These are phyloP conservation scores for Drosophila virilis DNA, from an alignment of 1,140 invertebrate genomes.

Conservation along the genomic window DNA sequence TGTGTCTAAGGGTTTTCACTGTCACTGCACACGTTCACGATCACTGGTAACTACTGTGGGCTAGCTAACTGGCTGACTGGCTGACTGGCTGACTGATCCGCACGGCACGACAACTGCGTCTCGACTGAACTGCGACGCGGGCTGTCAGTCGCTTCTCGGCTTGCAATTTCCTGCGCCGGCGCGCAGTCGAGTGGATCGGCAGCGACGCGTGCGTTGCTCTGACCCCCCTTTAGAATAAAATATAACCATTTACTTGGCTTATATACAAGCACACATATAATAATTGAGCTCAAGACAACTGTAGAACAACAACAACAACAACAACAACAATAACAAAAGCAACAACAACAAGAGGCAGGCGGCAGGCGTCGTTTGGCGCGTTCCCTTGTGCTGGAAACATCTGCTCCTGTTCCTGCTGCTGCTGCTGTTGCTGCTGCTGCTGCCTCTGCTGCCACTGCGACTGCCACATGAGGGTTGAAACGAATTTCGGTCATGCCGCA, in stretches of 20 bases:
- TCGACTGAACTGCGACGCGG: slow-evolving; percentile 56
- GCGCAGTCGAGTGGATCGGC: slow-evolving; percentile 75
- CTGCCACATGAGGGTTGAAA: slow-evolving; percentile 67
- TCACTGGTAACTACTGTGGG: slow-evolving; percentile 6
- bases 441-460: neutral
- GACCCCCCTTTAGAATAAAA: slow-evolving; percentile 19
- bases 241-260: slow-evolving; percentile 41
- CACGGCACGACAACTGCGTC: slow-evolving; percentile 59
- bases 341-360: slow-evolving; percentile 12
- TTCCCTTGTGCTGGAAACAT: slow-evolving; percentile 75
- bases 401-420: slow-evolving; percentile 64
- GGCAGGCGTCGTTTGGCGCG: slow-evolving; percentile 71
- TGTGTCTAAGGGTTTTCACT: slow-evolving; percentile 4
- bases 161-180: slow-evolving; percentile 73
- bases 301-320: slow-evolving; percentile 25
- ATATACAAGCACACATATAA: slow-evolving; percentile 46
- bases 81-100: slow-evolving; percentile 30
- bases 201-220: slow-evolving; percentile 41
- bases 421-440: slow-evolving; percentile 6
- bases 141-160: slow-evolving; percentile 57
- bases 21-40: slow-evolving; percentile 22
- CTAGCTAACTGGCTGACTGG: slow-evolving; percentile 4
- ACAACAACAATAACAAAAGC: neutral
- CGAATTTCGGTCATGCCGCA: slow-evolving; percentile 55
- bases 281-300: slow-evolving; percentile 65